Evolutionary conservation across 2,113 vertebrate genomes (phyloP), one percentile per base, ranked within the genome.

Genomic region (Candoia aspera): DNA sequence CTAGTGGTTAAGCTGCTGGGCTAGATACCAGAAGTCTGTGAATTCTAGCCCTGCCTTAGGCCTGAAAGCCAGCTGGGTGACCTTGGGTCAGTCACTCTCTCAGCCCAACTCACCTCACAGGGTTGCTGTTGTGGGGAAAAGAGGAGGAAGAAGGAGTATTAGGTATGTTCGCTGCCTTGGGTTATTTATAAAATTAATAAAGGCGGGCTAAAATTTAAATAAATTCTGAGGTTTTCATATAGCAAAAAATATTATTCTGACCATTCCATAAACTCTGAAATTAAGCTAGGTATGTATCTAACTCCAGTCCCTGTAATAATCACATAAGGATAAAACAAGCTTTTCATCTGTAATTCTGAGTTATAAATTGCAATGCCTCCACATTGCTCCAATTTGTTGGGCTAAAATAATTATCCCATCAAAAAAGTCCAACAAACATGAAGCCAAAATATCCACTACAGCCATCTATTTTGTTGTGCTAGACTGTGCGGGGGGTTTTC

Each of bases 181-280:
- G n/a, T n/a, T n/a, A n/a, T n/a, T n/a, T n/a, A n/a, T n/a, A n/a
- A n/a, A n/a, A n/a, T n/a, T n/a, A n/a, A n/a, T n/a, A n/a, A n/a
- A n/a, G n/a, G n/a, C n/a, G n/a, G n/a, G n/a, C n/a, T n/a, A n/a
- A n/a, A n/a, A n/a, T n/a, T n/a, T n/a, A n/a, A n/a, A n/a, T n/a
- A n/a, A n/a, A n/a, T n/a, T n/a, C n/a, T n/a, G 85, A 53, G 29
- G 73, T 79, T 79, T 79, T 3, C 90, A 53, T 84, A 2, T 79
- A 87, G 2, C 42, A 55, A 60, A 46, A 59, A 85, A 87, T 59
- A 49, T 60, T 92, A 42, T 79, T 87, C 23, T 93, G 33, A 88
- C 58, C 57, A 29, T 59, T 95, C 87, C 88, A 29, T 91, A 91
- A 94, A 64, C 15, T 87, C 9, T 37, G 2, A 92, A 93, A 90